Conservation (phyloP, 37 sponge, comb jelly and placozoan species). For the Petrosia ficiformis region DNA sequence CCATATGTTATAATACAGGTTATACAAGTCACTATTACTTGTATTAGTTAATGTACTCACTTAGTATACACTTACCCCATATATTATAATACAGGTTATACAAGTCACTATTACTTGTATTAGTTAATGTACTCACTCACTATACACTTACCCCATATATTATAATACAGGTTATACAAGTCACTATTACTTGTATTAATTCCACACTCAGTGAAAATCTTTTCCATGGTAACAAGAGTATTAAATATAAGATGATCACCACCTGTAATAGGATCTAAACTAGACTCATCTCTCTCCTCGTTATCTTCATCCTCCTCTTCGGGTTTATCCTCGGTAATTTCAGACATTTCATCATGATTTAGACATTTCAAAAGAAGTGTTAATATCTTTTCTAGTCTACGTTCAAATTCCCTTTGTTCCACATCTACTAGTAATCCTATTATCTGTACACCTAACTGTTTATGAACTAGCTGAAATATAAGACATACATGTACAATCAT, state of each 20-base stretch:
- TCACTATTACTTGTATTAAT: too few species aligned
- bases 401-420: slow-evolving; percentile 51
- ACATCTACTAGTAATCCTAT: slow-evolving; percentile 65
- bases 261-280: background rate
- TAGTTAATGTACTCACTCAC: too few species aligned
- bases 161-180: too few species aligned
- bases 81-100: too few species aligned
- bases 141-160: too few species aligned
- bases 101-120: too few species aligned
- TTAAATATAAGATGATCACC: slow-evolving; percentile 62
- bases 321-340: background rate
- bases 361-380: slow-evolving; percentile 54
- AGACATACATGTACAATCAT: too few species aligned
- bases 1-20: too few species aligned
- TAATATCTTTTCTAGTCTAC: slow-evolving; percentile 43
- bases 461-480: slow-evolving; percentile 59
- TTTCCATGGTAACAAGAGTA: slow-evolving; percentile 45
- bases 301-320: slow-evolving; percentile 10
- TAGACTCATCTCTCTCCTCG: slow-evolving; percentile 3
- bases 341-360: background rate
- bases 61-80: too few species aligned
- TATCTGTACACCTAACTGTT: slow-evolving; percentile 49
- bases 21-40: too few species aligned
- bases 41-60: too few species aligned
- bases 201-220: slow-evolving; percentile 36